Evolutionary conservation across 1,140 invertebrate genomes (phyloP), one percentile per base, ranked within the genome.

Genomic region (Daktulosphaira vitifoliae): DNA sequence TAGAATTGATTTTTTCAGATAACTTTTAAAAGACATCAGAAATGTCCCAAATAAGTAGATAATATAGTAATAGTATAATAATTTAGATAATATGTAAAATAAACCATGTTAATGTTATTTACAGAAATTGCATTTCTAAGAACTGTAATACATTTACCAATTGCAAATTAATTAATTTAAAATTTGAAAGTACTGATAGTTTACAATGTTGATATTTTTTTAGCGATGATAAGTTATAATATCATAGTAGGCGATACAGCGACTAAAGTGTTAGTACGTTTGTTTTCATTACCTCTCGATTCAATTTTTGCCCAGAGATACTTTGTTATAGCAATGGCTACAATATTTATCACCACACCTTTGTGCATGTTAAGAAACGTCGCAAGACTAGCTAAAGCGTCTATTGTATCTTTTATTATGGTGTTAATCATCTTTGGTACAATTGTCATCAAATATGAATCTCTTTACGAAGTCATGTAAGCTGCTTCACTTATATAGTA

Each of bases 211-310:
- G 62, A 26, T 68, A 67, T 71, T 66, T 48, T 74, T 81, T 25
- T 77, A 91, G 89, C 90, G 1, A 92, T 92, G 88, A 86, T 92
- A 29, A 90, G 88, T 49, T 92, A 93, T 73, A 92, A 93, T 74
- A 84, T 92, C 5, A 90, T 92, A 29, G 89, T 92, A 20, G 90
- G 89, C 26, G 90, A 93, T 74, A 92, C 89, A 1, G 80, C 92
- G 18, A 91, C 89, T 1, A 92, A 90, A 76, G 86, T 92, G 2
- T 76, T 92, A 33, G 78, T 85, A 7, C 79, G 89, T 65, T 74
- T 85, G 29, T 80, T 81, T 65, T 77, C 78, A 50, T 75, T 84
- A 50, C 69, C 76, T 54, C 80, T 78, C 68, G 72, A 80, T 71
- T 77, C 80, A 18, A 70, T 87, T 15, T 74, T 86, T 20, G 84